Conservation (phyloP, 2,113 vertebrate species). For the Tinamus guttatus region DNA sequence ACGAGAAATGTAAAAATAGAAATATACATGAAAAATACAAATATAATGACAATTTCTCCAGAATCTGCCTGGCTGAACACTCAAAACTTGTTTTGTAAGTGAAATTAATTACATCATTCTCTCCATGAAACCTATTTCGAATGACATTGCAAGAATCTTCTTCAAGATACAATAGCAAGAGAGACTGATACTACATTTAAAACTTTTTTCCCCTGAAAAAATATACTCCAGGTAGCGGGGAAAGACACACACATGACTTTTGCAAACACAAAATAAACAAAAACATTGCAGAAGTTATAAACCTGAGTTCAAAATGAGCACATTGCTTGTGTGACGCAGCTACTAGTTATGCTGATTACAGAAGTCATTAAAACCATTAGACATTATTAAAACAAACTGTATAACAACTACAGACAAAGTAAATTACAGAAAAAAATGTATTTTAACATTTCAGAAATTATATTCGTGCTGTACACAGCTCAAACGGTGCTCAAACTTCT, state of each 20-base stretch:
- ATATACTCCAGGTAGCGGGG: not conserved
- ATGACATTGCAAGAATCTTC: not conserved
- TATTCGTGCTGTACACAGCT: not conserved
- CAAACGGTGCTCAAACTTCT: not conserved
- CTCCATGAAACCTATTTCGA: not conserved
- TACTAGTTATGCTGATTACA: not conserved
- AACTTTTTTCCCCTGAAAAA: not conserved
- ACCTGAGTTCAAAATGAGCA: not conserved
- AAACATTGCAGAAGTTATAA: not conserved
- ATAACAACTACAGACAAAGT: not conserved
- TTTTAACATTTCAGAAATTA: not conserved
- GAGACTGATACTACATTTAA: not conserved
- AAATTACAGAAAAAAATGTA: not conserved
- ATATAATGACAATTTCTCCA: not conserved
- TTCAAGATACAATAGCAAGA: not conserved
- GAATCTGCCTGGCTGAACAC: not conserved
- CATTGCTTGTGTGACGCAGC: not conserved
- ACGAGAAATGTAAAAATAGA: not conserved
- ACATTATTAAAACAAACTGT: not conserved
- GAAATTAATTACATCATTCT: not conserved
- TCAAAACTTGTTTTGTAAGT: not conserved
- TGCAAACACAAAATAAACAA: not conserved
- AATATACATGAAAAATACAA: not conserved
- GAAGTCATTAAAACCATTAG: not conserved
- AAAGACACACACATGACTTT: not conserved